Percentiles rank a stretch among this genome's conserved stretches.
These are phyloP conservation scores for Drosophila tsacasi DNA, from an alignment of 1,140 invertebrate genomes.

Conservation along the genomic window DNA sequence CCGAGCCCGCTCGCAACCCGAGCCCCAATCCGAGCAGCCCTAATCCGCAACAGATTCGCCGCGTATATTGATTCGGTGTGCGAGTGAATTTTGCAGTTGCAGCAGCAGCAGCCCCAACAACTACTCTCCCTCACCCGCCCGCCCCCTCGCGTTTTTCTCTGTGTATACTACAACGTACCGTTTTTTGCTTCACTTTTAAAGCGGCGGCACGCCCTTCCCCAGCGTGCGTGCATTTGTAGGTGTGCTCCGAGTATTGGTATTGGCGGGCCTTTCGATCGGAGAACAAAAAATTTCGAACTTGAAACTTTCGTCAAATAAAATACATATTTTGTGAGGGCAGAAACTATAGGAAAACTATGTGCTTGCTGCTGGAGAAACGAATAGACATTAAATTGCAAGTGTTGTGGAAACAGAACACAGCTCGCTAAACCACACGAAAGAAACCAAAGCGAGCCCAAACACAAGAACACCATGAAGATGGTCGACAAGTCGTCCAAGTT, in stretches of 20 bases:
- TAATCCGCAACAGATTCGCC: slow-evolving; percentile 74
- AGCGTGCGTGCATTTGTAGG: slow-evolving; percentile 24
- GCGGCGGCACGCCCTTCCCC: slow-evolving; percentile 60
- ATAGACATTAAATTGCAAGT: slow-evolving; percentile 20
- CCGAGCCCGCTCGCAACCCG: slow-evolving; percentile 18
- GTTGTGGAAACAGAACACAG: slow-evolving; percentile 41
- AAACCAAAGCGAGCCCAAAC: slow-evolving; percentile 15
- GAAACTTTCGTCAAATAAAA: slow-evolving; percentile 20
- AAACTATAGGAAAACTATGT: slow-evolving; percentile 29
- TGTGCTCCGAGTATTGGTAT: slow-evolving; percentile 8
- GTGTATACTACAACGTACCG: slow-evolving; percentile 62
- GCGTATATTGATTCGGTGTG: slow-evolving; percentile 71
- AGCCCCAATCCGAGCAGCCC: slow-evolving; percentile 20
- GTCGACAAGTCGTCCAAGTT: slow-evolving; percentile 83
- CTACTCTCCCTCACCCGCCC: slow-evolving; percentile 4
- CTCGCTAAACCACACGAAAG: slow-evolving; percentile 21
- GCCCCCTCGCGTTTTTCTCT: slow-evolving; percentile 34
- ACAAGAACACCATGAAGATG: slow-evolving; percentile 78
- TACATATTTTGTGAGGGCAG: slow-evolving; percentile 23
- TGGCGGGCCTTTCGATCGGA: slow-evolving; percentile 22
- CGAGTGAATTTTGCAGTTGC: slow-evolving; percentile 70
- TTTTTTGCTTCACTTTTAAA: slow-evolving; percentile 48
- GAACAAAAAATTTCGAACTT: slow-evolving; percentile 9
- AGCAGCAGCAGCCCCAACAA: slow-evolving; percentile 16
- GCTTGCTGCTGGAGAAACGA: slow-evolving; percentile 27